Conservation (phyloP, 2,113 vertebrate species). For the Sakesphorus luctuosus region DNA sequence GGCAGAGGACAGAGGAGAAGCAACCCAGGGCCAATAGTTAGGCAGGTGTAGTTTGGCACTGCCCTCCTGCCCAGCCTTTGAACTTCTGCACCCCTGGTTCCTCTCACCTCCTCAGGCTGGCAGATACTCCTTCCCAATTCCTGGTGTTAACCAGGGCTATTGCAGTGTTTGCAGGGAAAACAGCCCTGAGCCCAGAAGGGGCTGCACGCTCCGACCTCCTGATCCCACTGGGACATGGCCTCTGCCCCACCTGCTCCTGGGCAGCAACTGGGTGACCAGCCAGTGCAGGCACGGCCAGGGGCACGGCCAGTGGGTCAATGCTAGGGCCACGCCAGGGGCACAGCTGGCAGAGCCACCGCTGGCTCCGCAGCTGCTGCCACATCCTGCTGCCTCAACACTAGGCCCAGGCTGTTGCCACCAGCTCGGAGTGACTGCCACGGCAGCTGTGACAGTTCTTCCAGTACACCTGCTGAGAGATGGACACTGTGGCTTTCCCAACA, state of each 20-base stretch:
- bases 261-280: accelerated
- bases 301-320: not conserved
- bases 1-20: not conserved
- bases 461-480: not conserved
- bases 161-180: not conserved
- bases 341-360: not conserved
- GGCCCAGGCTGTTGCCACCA: not conserved
- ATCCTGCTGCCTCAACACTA: not conserved
- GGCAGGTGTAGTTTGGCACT: not conserved
- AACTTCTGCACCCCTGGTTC: not conserved
- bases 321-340: too few relatives aligned
- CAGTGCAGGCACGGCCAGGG: too few relatives aligned
- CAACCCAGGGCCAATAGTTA: not conserved
- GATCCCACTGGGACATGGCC: accelerated
- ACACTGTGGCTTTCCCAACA: accelerated
- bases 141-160: accelerated
- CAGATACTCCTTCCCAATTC: not conserved
- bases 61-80: not conserved
- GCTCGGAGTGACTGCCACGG: accelerated
- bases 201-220: not conserved
- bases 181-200: not conserved
- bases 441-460: accelerated
- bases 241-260: accelerated
- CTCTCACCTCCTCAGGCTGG: not conserved
- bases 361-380: not conserved